These are phyloP conservation scores for Holothuria leucospilota DNA, from an alignment of 53 echinoderm and acorn worm genomes.

Conservation along the genomic window DNA sequence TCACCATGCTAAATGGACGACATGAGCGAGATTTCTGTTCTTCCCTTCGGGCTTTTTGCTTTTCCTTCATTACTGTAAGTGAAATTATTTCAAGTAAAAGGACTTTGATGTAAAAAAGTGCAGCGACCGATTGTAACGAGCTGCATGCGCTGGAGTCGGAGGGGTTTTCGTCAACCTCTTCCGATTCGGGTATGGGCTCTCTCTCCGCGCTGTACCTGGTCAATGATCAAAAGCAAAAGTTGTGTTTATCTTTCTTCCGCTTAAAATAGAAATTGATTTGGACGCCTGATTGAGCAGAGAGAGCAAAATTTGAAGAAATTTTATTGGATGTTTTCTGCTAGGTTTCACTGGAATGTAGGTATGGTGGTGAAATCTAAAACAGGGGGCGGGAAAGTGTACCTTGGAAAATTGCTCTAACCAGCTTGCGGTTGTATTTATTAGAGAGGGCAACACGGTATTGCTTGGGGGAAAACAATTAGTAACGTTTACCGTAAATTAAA, in stretches of 20 bases:
- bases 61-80: slow-evolving; percentile 41
- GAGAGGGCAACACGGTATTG: slow-evolving; percentile 24
- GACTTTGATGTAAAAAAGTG: slow-evolving; percentile 10
- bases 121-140: slow-evolving; percentile 18
- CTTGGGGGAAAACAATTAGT: slow-evolving; percentile 18
- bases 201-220: too few relatives aligned
- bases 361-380: too few relatives aligned
- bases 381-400: slow-evolving; percentile 25
- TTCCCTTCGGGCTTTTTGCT: slow-evolving; percentile 18
- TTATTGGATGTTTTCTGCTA: slow-evolving; percentile 19
- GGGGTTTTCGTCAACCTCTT: too few relatives aligned
- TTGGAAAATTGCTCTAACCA: slow-evolving; percentile 32
- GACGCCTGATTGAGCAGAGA: slow-evolving; percentile 24
- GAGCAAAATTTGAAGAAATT: slow-evolving; percentile 9
- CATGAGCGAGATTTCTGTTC: not conserved
- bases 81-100: slow-evolving; percentile 34
- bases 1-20: slow-evolving; percentile 36
- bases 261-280: slow-evolving; percentile 45
- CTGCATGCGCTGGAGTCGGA: too few relatives aligned
- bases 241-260: slow-evolving; percentile 15
- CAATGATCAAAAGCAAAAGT: slow-evolving; percentile 1
- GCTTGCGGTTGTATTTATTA: slow-evolving; percentile 42
- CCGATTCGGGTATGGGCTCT: too few relatives aligned
- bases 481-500: slow-evolving; percentile 42
- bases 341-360: too few relatives aligned